A percentile compares a stretch with the other conserved stretches of the same genome.
phyloP scores from a whole-genome alignment of 2,888 invertebrate genomes.

The Perizoma affinitatum region DNA sequence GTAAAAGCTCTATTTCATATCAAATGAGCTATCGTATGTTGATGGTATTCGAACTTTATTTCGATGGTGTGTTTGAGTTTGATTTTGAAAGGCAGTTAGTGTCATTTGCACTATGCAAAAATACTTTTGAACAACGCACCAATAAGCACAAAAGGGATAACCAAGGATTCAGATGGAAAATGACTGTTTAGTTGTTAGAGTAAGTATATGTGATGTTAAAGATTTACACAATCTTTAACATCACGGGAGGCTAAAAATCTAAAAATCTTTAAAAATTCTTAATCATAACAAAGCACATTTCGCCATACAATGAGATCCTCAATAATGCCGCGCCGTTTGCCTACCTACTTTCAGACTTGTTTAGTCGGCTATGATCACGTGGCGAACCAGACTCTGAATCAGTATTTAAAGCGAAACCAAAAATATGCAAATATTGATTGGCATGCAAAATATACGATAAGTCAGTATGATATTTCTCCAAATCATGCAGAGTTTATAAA shows the following conservation, averaged over 20 bases:
- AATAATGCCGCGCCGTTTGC: conserved; percentile 29
- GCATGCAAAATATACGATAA: conserved; percentile 4
- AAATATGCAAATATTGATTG: conserved; percentile 18
- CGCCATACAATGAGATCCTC: conserved; percentile 31
- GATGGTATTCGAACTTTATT: conserved; percentile 57
- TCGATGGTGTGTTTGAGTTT: conserved; percentile 27
- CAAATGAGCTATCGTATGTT: conserved; percentile 44
- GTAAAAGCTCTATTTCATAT: too few species aligned
- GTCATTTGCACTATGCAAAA: too few species aligned
- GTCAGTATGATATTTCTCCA: background rate
- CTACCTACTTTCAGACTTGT: conserved; percentile 37
- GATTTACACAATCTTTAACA: too few species aligned
- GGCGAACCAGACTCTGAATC: conserved; percentile 23
- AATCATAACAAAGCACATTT: conserved; percentile 33
- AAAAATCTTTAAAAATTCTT: too few species aligned
- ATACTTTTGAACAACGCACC: too few species aligned
- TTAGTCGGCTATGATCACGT: conserved; percentile 28
- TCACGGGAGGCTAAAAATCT: too few species aligned
- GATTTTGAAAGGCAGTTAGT: too few species aligned
- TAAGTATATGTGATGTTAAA: conserved; percentile 1
- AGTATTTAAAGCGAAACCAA: conserved; percentile 17
- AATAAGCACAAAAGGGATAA: too few species aligned
- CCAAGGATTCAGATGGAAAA: too few species aligned
- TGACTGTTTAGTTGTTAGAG: too few species aligned
- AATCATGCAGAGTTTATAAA: too few species aligned